Evolutionary conservation across 1,140 invertebrate species (phyloP).

Genomic region (Meloidogyne exigua): DNA sequence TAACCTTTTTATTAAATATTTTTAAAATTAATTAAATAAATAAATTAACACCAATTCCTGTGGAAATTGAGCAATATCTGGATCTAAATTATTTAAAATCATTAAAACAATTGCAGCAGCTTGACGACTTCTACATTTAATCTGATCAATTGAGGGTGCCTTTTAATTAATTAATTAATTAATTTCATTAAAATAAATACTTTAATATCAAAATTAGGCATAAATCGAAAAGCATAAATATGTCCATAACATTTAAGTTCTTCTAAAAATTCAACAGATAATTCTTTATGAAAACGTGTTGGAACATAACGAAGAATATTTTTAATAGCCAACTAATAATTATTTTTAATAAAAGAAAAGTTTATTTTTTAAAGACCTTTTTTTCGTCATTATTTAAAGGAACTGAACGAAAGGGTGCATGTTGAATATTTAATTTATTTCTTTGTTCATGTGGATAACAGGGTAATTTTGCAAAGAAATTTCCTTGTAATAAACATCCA

Average conservation of each 20-base stretch:
- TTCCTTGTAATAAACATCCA: constrained; percentile 15
- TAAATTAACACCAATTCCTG: constrained; percentile 66
- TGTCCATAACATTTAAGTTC: constrained; percentile 71
- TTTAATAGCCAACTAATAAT: constrained; percentile 67
- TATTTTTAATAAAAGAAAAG: constrained; percentile 1
- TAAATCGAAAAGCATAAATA: constrained; percentile 74
- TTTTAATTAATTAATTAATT: constrained; percentile 57
- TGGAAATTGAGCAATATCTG: constrained; percentile 69
- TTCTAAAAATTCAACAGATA: constrained; percentile 69
- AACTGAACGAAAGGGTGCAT: constrained; percentile 52
- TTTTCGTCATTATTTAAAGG: constrained; percentile 50
- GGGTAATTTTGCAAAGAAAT: constrained; percentile 25
- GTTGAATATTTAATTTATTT: constrained; percentile 28
- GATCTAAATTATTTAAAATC: constrained; percentile 56
- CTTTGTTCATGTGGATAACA: constrained; percentile 9
- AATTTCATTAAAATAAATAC: constrained; percentile 47
- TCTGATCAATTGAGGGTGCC: constrained; percentile 70
- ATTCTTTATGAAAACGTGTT: constrained; percentile 64
- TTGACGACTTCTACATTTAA: constrained; percentile 67
- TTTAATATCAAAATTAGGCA: constrained; percentile 68
- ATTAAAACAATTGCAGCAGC: constrained; percentile 68
- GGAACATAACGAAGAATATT: constrained; percentile 74
- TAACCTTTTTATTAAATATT: constrained; percentile 67
- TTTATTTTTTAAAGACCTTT: constrained; percentile 30
- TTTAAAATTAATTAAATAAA: constrained; percentile 6